phyloP scores from a whole-genome alignment of 2,797 vertebrate species.

The Phaenicophaeus curvirostris region DNA sequence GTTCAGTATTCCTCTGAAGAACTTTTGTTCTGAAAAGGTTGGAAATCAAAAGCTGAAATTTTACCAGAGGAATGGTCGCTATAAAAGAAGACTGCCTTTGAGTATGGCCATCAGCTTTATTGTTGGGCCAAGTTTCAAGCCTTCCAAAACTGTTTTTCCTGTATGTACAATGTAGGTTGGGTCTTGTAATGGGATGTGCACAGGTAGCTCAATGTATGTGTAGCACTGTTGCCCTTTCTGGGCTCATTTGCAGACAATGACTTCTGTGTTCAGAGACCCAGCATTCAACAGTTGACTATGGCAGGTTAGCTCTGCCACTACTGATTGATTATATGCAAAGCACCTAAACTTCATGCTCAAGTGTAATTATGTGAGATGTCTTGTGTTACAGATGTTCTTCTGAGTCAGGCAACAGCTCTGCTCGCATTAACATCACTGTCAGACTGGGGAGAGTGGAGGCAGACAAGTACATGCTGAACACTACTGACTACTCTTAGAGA shows the following conservation, averaged over 20 bases:
- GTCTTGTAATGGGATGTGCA: background rate
- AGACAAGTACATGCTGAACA: background rate
- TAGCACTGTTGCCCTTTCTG: background rate
- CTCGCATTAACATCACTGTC: background rate
- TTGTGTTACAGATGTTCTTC: background rate
- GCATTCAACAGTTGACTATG: background rate
- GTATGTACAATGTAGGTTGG: background rate
- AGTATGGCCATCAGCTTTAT: background rate
- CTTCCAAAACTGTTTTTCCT: background rate
- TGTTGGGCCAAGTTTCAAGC: background rate
- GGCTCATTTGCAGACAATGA: background rate
- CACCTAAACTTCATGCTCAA: background rate
- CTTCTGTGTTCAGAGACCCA: background rate
- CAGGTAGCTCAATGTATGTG: background rate
- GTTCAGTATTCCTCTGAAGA: background rate
- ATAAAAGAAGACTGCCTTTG: background rate
- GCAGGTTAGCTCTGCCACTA: background rate
- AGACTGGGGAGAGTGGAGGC: background rate
- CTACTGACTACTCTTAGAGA: background rate
- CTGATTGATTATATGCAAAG: background rate
- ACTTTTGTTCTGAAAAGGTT: background rate
- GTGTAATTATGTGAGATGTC: background rate
- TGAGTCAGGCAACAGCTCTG: slow-evolving; percentile 9
- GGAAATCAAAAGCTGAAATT: background rate
- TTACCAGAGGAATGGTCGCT: background rate